Conservation (phyloP, 2,113 vertebrate genomes). For the Lasiurus borealis region DNA sequence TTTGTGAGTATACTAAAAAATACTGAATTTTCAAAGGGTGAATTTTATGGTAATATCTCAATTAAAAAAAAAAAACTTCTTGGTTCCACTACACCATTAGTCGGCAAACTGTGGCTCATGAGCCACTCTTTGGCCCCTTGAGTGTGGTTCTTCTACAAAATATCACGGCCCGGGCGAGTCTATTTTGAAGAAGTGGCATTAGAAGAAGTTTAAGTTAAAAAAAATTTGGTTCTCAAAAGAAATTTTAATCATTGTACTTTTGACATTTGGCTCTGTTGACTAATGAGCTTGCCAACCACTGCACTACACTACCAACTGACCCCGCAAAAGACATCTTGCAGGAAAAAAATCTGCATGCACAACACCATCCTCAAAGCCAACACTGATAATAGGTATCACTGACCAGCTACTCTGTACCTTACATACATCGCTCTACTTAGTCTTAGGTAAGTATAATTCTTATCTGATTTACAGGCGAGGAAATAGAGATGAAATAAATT, state of each 20-base stretch:
- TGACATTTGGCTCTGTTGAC: no score
- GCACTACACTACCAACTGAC: neutral
- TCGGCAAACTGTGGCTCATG: no score
- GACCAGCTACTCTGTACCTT: neutral
- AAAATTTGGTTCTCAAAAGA: no score
- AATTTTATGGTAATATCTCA: conserved; percentile 53
- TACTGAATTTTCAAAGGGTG: conserved; percentile 27
- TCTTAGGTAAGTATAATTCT: neutral
- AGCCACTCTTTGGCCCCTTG: no score
- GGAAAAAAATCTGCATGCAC: neutral
- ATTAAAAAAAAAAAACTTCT: conserved; percentile 13
- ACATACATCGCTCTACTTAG: neutral
- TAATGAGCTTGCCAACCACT: no score
- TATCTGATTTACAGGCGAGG: conserved; percentile 20
- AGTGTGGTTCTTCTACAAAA: no score
- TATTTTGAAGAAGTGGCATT: no score
- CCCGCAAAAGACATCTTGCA: neutral
- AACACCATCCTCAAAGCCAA: conserved; percentile 20
- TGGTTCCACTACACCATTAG: neutral
- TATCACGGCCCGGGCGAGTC: no score
- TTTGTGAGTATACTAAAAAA: conserved; percentile 39
- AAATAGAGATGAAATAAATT: conserved; percentile 53
- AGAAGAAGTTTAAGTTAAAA: no score
- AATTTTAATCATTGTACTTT: no score
- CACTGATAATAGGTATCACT: neutral